phyloP scores from a whole-genome alignment of 2,113 vertebrate genomes.

The Phasianus colchicus region DNA sequence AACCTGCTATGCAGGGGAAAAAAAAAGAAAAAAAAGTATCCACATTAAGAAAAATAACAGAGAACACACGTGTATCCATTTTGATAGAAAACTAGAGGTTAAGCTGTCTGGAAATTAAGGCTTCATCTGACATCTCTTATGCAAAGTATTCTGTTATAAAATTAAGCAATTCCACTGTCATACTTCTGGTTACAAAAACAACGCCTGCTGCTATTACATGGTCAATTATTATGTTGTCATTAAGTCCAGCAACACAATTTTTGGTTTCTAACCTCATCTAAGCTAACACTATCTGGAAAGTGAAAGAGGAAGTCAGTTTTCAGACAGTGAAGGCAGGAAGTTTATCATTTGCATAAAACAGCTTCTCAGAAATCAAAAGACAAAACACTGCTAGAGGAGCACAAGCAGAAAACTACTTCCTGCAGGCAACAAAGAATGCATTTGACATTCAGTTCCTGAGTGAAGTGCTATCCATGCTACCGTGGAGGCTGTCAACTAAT shows the following conservation, averaged over 20 bases:
- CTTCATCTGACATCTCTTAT: not conserved
- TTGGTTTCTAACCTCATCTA: not conserved
- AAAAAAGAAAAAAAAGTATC: not conserved
- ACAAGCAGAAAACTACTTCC: not conserved
- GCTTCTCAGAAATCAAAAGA: not conserved
- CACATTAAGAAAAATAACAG: not conserved
- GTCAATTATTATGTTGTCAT: not conserved
- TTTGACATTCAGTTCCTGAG: fast-evolving
- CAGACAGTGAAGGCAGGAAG: not conserved
- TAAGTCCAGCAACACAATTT: not conserved
- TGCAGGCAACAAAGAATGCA: not conserved
- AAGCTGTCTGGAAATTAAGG: not conserved
- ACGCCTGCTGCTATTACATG: not conserved
- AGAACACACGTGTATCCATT: not conserved
- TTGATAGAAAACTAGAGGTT: not conserved
- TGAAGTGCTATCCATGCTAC: not conserved
- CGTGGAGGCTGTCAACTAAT: not conserved
- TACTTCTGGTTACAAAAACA: not conserved
- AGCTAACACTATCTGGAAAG: not conserved
- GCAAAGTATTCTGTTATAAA: not conserved
- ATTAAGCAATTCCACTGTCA: not conserved
- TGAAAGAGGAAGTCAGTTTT: not conserved
- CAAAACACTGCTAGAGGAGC: not conserved
- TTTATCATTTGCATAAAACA: not conserved
- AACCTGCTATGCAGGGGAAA: not conserved